Conservation (phyloP, 1,140 invertebrate genomes). For the Hyphantria cunea region DNA sequence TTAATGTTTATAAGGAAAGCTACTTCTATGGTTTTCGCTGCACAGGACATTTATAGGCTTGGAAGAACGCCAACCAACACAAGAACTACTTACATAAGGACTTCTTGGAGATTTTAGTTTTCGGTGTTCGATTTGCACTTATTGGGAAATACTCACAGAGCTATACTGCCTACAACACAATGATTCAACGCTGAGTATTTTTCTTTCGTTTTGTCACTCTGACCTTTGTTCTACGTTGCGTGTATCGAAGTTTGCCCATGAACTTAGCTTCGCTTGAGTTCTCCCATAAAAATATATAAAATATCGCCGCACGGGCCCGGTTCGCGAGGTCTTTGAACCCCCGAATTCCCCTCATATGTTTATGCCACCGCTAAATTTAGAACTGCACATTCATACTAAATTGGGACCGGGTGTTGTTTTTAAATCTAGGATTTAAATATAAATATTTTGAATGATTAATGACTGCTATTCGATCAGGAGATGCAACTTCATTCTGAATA, state of each 20-base stretch:
- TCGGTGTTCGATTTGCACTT: conserved; percentile 9
- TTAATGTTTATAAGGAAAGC: conserved; percentile 34
- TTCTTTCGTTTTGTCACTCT: background rate
- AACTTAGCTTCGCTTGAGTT: conserved; percentile 42
- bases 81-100: conserved; percentile 35
- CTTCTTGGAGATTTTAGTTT: conserved; percentile 12
- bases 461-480: background rate
- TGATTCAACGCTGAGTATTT: background rate
- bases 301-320: conserved; percentile 51
- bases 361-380: conserved; percentile 63
- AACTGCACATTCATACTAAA: conserved; percentile 60
- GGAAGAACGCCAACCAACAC: conserved; percentile 39
- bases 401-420: conserved; percentile 47
- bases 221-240: background rate
- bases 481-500: too few species aligned
- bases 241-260: conserved; percentile 41
- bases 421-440: conserved; percentile 45
- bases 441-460: conserved; percentile 12
- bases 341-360: conserved; percentile 64
- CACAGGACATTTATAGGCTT: conserved; percentile 40
- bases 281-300: conserved; percentile 42
- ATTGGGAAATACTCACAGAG: conserved; percentile 2
- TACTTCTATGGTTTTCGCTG: conserved; percentile 32
- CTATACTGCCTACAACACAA: background rate
- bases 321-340: conserved; percentile 73